These are phyloP conservation scores for Spilogale gracilis DNA, from an alignment of 2,113 vertebrate species.

Conservation along the genomic window DNA sequence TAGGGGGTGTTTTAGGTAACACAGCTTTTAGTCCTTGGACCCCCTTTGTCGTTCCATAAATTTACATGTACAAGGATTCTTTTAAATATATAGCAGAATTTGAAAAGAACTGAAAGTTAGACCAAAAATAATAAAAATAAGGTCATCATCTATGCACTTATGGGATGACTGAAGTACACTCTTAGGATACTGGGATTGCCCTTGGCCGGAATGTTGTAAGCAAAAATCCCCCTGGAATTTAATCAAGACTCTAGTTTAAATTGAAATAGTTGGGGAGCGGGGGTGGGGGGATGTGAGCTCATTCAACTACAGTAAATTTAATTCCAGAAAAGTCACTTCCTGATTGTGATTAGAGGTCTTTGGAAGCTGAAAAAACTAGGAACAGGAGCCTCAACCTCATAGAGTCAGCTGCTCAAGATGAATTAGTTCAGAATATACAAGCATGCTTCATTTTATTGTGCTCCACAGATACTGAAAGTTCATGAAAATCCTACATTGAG, in stretches of 20 bases:
- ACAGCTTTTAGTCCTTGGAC: neutral
- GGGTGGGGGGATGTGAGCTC: neutral
- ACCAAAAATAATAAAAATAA: conserved; percentile 12
- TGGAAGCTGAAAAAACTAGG: conserved; percentile 38
- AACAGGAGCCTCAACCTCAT: conserved; percentile 6
- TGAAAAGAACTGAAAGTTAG: conserved; percentile 46
- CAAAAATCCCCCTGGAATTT: conserved; percentile 37
- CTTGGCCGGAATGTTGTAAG: conserved; percentile 27
- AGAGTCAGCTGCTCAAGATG: neutral
- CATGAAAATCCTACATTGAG: neutral
- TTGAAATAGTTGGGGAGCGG: neutral
- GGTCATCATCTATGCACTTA: neutral
- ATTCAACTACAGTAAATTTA: conserved; percentile 57
- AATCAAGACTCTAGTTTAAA: conserved; percentile 72
- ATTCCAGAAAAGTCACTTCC: conserved; percentile 24
- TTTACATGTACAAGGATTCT: neutral
- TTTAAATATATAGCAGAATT: conserved; percentile 30
- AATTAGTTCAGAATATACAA: conserved; percentile 43
- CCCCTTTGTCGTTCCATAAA: neutral
- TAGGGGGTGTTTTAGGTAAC: neutral
- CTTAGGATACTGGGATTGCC: neutral
- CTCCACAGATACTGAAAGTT: neutral
- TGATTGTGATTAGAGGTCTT: conserved; percentile 39
- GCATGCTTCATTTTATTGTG: neutral
- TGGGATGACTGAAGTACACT: neutral